These are phyloP conservation scores for Lycaon pictus DNA, from an alignment of 2,113 vertebrate genomes.

Conservation along the genomic window DNA sequence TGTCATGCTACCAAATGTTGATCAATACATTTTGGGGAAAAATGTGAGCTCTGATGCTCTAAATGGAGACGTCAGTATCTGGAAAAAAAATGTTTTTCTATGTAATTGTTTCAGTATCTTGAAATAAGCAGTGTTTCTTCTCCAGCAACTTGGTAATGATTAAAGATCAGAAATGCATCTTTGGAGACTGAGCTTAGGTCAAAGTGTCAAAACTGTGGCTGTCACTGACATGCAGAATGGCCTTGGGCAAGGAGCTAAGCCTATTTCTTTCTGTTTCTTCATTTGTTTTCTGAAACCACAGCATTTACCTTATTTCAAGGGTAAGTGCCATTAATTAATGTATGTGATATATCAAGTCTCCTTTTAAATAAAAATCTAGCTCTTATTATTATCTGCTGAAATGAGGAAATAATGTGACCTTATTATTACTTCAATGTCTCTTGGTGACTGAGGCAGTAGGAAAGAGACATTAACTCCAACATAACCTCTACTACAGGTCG, in stretches of 20 bases:
- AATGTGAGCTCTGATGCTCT: neutral
- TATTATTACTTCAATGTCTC: neutral
- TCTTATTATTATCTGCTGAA: slow-evolving; percentile 5
- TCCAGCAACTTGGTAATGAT: neutral
- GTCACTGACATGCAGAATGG: slow-evolving; percentile 19
- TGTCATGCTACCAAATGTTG: neutral
- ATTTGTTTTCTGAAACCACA: neutral
- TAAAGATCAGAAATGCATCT: slow-evolving; percentile 27
- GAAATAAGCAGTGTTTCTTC: neutral
- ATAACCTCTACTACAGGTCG: neutral
- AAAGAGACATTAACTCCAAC: neutral
- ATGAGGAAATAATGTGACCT: neutral
- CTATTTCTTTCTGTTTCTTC: neutral
- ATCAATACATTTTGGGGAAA: neutral
- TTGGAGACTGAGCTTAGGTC: neutral
- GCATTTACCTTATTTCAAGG: neutral
- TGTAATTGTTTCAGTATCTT: slow-evolving; percentile 24
- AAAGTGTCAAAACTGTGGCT: neutral
- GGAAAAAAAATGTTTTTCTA: neutral
- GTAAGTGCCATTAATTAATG: slow-evolving; percentile 15
- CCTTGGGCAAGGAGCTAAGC: neutral
- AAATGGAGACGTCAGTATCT: slow-evolving; percentile 45
- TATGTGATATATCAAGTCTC: neutral
- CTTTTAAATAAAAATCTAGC: slow-evolving; percentile 26
- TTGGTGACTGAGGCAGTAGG: neutral